Conservation (phyloP, 2,113 vertebrate species). For the Epinephelus lanceolatus region DNA sequence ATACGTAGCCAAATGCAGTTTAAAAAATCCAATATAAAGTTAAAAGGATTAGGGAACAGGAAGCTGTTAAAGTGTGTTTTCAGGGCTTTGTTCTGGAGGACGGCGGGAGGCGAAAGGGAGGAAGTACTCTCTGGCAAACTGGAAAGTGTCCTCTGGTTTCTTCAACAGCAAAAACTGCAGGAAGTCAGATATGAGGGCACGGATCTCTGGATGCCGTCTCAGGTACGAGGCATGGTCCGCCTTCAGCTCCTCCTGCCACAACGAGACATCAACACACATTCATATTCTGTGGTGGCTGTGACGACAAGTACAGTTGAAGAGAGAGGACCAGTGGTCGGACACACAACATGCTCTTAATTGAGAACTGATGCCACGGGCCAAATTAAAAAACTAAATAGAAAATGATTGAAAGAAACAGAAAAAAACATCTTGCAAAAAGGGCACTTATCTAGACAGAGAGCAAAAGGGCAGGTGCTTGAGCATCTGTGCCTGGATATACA, state of each 20-base stretch:
- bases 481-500: too few relatives aligned
- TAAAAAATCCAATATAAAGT: not conserved
- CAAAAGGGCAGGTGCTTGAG: too few relatives aligned
- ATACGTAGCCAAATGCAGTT: not conserved
- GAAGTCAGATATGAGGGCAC: constrained; percentile 89
- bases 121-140: constrained; percentile 90
- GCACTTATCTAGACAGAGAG: too few relatives aligned
- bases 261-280: constrained; percentile 14
- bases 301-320: too few relatives aligned
- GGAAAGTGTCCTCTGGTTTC: constrained; percentile 87
- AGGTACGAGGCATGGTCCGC: constrained; percentile 85
- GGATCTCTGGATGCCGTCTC: constrained; percentile 89
- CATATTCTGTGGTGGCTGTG: not conserved
- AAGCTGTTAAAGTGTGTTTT: not conserved
- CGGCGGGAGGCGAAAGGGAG: constrained; percentile 71
- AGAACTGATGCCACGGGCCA: too few relatives aligned
- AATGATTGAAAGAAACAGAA: too few relatives aligned
- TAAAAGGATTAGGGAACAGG: not conserved
- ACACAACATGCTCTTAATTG: too few relatives aligned
- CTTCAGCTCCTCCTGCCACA: constrained; percentile 88
- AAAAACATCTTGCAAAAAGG: too few relatives aligned
- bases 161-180: constrained; percentile 90
- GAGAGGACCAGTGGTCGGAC: too few relatives aligned
- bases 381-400: too few relatives aligned
- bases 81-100: not conserved